phyloP scores from a whole-genome alignment of 1,140 invertebrate species.

The Drosophila biarmipes region DNA sequence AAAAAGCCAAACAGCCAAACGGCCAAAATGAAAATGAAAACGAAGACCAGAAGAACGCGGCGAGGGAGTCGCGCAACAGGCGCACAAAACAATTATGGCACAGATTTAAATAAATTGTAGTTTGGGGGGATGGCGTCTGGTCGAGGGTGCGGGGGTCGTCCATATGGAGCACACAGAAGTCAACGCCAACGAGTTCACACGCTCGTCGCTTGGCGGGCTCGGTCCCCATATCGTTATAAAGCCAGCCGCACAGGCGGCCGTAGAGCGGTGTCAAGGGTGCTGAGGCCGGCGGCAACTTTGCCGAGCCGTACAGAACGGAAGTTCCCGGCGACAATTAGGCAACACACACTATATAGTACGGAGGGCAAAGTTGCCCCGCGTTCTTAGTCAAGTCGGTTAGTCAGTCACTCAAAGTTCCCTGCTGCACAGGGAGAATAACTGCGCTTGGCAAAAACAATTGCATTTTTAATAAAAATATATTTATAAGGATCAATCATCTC shows the following conservation, averaged over 20 bases:
- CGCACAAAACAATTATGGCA: conserved; percentile 73
- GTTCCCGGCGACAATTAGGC: conserved; percentile 62
- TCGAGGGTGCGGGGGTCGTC: not conserved
- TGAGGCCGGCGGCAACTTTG: conserved; percentile 59
- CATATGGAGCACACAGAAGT: conserved; percentile 30
- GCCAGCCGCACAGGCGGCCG: not conserved
- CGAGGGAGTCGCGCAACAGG: conserved; percentile 62
- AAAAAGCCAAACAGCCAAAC: conserved; percentile 17
- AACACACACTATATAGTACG: conserved; percentile 21
- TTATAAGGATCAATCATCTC: no score
- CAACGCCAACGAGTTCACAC: conserved; percentile 64
- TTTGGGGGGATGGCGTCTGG: conserved; percentile 20
- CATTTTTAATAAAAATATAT: no score
- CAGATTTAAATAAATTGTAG: conserved; percentile 79
- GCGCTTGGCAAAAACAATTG: not conserved
- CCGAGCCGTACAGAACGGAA: conserved; percentile 59
- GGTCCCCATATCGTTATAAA: conserved; percentile 1
- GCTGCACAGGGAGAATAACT: not conserved
- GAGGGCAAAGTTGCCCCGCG: conserved; percentile 21
- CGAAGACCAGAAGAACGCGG: conserved; percentile 40
- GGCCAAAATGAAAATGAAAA: conserved; percentile 3
- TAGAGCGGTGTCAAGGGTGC: conserved; percentile 64
- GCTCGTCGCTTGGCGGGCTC: conserved; percentile 32
- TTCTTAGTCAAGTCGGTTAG: conserved; percentile 27
- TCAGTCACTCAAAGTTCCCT: conserved; percentile 31